A percentile compares a stretch with the other conserved stretches of the same genome.
These are phyloP conservation scores for Trichomalopsis sarcophagae DNA, from an alignment of 1,140 invertebrate species.

Conservation along the genomic window DNA sequence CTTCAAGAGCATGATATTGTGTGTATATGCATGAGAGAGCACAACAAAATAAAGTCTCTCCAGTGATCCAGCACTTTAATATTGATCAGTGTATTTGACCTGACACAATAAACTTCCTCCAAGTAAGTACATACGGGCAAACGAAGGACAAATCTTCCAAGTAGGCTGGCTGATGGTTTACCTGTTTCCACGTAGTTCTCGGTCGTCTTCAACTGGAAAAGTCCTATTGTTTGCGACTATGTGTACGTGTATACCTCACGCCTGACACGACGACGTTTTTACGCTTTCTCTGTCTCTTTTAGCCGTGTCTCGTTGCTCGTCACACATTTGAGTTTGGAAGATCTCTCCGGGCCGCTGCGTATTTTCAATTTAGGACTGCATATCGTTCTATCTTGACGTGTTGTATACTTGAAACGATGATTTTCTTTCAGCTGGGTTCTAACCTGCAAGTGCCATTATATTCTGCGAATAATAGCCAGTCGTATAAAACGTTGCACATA, in stretches of 20 bases:
- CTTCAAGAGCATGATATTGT: neutral
- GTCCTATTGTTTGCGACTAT: constrained; percentile 17
- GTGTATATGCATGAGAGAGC: neutral
- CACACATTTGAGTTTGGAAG: constrained; percentile 21
- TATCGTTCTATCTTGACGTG: neutral
- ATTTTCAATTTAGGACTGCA: constrained; percentile 8
- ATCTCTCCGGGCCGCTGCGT: neutral
- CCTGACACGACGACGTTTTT: constrained; percentile 44
- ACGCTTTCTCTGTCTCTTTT: constrained; percentile 39
- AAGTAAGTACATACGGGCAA: neutral
- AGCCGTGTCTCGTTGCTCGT: constrained; percentile 1
- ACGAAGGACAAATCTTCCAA: neutral
- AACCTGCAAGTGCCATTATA: constrained; percentile 36
- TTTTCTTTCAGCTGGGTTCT: constrained; percentile 6
- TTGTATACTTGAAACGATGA: neutral
- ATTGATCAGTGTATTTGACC: constrained; percentile 13
- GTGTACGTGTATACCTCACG: neutral
- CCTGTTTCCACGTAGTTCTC: constrained; percentile 20
- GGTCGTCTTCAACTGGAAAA: neutral
- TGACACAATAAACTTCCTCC: neutral
- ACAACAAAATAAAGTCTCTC: neutral
- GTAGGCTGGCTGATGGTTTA: neutral
- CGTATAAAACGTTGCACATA: neutral
- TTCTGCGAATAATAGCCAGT: neutral
- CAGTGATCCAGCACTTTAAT: neutral